Evolutionary conservation across 1,140 invertebrate species (phyloP), one percentile per base, ranked within the genome.

Genomic region (Agrypnia vestita): DNA sequence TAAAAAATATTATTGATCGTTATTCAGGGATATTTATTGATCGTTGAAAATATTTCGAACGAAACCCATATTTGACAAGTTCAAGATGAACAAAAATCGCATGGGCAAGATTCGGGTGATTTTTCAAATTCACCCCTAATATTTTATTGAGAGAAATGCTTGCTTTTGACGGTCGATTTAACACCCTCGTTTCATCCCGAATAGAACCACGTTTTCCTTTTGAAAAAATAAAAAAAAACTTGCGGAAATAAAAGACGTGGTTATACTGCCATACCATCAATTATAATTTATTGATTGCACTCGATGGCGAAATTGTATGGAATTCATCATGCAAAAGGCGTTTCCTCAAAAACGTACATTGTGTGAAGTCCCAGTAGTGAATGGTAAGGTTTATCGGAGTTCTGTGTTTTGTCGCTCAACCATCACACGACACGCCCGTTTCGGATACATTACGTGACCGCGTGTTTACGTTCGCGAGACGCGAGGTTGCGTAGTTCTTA

Each of bases 101-200:
- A 13, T 13, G 62, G 67, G 67, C 17, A 51, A 49, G 46, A n/a
- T 15, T 49, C 15, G 10, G 15, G 46, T 15, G 15, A 71, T 71
- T 51, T 71, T 71, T 71, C 47, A 71, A 19, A 71, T 49, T 71
- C 67, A 21, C 67, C 47, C 67, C 15, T 21, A 35, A 69, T 49
- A 71, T 71, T 71, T 71, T 71, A 53, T 71, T 71, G 44, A 49
- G 47, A 71, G 46, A 51, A 71, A 53, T 71, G 44, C 47, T 53
- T 71, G 67, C 67, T 71, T 21, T 71, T 71, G 67, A 53, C 47
- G 47, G 46, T 71, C 44, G 67, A 71, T 71, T 71, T 71, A 71
- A 25, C 67, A 71, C 67, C 47, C 67, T 21, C 25, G 44, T 10
- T 15, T 25, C 61, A 64, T 13, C 62, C 62, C 44, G 25, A 35